Conservation (phyloP, 2,113 vertebrate species). For the Bubalus kerabau region DNA sequence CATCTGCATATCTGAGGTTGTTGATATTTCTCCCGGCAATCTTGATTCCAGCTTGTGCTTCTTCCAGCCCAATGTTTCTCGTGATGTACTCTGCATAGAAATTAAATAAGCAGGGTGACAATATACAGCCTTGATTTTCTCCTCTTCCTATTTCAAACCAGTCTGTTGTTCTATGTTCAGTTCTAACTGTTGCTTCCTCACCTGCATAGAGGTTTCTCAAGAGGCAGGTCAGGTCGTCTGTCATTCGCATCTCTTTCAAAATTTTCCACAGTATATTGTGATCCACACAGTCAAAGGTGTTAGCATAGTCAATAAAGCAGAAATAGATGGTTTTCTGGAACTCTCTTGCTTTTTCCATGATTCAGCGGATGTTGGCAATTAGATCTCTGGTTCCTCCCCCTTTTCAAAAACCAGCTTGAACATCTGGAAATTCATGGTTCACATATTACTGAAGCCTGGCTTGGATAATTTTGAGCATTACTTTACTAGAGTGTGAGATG, state of each 20-base stretch:
- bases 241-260: not conserved
- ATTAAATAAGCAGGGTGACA: not conserved
- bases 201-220: not conserved
- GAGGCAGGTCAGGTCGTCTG: not conserved
- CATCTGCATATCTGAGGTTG: not conserved
- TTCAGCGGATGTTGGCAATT: rapidly evolving
- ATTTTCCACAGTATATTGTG: not conserved
- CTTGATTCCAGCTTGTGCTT: not conserved
- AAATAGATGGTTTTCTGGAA: not conserved
- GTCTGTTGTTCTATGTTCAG: not conserved
- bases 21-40: not conserved
- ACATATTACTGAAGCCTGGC: not conserved
- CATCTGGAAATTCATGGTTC: not conserved
- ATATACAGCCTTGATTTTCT: not conserved
- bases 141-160: not conserved
- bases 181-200: not conserved
- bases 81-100: not conserved
- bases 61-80: not conserved
- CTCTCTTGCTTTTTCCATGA: not conserved
- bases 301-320: not conserved
- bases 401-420: rapidly evolving
- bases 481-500: not conserved
- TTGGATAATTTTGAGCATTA: not conserved
- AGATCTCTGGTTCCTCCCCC: not conserved
- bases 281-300: not conserved